Conservation (phyloP, 2,797 vertebrate genomes). For the Semaprochilodus insignis region DNA sequence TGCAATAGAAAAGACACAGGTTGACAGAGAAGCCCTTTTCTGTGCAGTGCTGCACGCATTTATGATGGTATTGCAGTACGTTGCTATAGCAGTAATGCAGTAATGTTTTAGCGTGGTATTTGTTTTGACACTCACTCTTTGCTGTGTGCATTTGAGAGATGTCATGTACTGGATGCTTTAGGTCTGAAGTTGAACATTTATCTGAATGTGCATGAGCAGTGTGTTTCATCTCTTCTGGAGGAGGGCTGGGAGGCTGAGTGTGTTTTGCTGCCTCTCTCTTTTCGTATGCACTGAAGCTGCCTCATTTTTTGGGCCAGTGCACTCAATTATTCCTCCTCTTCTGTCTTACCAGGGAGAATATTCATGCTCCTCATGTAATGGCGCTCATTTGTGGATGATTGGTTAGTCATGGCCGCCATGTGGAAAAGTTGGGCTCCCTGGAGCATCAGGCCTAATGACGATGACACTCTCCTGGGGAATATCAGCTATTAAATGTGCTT, state of each 20-base stretch:
- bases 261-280: slow-evolving; percentile 40
- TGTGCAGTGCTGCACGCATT: slow-evolving; percentile 10
- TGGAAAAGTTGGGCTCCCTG: slow-evolving; percentile 48
- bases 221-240: slow-evolving; percentile 21
- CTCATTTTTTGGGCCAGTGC: slow-evolving; percentile 55
- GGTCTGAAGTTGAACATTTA: slow-evolving; percentile 37
- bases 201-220: slow-evolving; percentile 35
- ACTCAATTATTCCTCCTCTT: slow-evolving; percentile 58
- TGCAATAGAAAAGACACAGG: background rate
- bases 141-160: background rate
- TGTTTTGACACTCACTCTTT: slow-evolving; percentile 38
- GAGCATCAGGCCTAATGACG: slow-evolving; percentile 55
- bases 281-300: slow-evolving; percentile 34
- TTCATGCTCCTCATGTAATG: slow-evolving; percentile 61
- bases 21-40: background rate
- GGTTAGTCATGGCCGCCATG: slow-evolving; percentile 56
- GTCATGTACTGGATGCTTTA: slow-evolving; percentile 1
- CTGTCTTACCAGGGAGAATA: slow-evolving; percentile 55
- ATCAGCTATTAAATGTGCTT: slow-evolving; percentile 58
- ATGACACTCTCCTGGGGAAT: slow-evolving; percentile 48
- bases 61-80: background rate
- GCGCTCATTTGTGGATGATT: slow-evolving; percentile 62
- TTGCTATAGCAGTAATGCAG: slow-evolving; percentile 4
- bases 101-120: slow-evolving; percentile 10
- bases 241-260: slow-evolving; percentile 14